A percentile compares a stretch with the other conserved stretches of the same genome.
phyloP scores from a whole-genome alignment of 37 sponge, comb jelly and placozoan species.

The Hormiphora californensis region DNA sequence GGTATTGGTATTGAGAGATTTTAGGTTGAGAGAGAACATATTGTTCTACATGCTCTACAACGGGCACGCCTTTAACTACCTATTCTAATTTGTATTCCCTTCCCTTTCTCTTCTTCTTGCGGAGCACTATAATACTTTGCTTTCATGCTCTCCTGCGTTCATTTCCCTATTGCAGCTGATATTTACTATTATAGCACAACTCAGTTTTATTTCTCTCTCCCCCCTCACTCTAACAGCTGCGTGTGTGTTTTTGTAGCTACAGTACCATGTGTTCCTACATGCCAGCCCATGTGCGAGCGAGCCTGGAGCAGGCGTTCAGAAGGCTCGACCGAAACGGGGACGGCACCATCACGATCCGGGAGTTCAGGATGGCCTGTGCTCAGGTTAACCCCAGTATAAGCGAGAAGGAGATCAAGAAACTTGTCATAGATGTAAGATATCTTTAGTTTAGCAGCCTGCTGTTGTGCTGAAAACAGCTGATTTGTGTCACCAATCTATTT shows the following conservation, averaged over 20 bases:
- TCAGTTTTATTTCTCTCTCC: no score
- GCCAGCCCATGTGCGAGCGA: not conserved
- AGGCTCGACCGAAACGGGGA: constrained; percentile 17
- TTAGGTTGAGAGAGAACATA: no score
- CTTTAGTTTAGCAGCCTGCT: not conserved
- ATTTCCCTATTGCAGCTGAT: no score
- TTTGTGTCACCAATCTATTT: no score
- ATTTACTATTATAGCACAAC: no score
- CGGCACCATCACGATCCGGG: not conserved
- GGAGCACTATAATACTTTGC: not conserved
- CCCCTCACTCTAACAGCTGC: not conserved
- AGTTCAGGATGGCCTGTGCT: constrained; percentile 38
- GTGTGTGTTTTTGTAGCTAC: not conserved
- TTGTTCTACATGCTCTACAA: no score
- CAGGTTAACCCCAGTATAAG: not conserved
- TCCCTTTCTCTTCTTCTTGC: not conserved
- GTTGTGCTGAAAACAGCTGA: not conserved
- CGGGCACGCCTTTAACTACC: no score
- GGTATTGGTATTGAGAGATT: no score
- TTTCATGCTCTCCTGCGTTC: no score
- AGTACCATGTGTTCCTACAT: not conserved
- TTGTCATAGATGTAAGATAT: not conserved
- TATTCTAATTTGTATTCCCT: not conserved
- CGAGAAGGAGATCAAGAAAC: not conserved
- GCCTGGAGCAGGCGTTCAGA: constrained; percentile 29